Conservation (phyloP, 2,797 vertebrate genomes). For the Rhodeus uyekii region DNA sequence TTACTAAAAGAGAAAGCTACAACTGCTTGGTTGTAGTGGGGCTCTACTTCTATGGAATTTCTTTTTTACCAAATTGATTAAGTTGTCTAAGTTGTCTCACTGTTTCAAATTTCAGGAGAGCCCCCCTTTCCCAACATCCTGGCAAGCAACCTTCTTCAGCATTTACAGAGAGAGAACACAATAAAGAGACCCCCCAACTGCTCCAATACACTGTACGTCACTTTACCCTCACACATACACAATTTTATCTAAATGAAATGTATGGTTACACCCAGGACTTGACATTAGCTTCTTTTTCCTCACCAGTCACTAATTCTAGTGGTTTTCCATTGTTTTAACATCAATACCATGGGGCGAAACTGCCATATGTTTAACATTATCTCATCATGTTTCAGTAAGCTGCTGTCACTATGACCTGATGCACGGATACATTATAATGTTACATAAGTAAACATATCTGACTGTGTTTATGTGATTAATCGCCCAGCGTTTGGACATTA, state of each 20-base stretch:
- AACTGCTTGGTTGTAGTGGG: neutral
- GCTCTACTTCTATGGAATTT: neutral
- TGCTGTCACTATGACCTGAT: too few relatives aligned
- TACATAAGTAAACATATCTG: too few relatives aligned
- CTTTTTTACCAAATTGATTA: neutral
- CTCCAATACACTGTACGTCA: constrained; percentile 81
- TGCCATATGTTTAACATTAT: too few relatives aligned
- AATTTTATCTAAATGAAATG: neutral
- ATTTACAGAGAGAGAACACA: constrained; percentile 82
- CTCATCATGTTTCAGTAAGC: too few relatives aligned
- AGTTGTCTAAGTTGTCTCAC: neutral
- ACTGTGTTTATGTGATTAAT: too few relatives aligned
- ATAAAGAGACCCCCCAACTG: constrained; percentile 82
- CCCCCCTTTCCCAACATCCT: constrained; percentile 84
- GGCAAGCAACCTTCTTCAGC: constrained; percentile 79
- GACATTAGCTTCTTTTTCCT: too few relatives aligned
- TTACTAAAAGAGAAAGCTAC: neutral
- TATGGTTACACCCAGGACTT: too few relatives aligned
- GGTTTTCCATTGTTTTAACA: too few relatives aligned
- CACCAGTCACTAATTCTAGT: too few relatives aligned
- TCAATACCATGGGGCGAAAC: too few relatives aligned
- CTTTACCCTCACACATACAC: neutral
- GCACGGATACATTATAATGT: too few relatives aligned
- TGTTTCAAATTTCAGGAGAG: constrained; percentile 76
- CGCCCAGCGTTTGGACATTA: too few relatives aligned